Base-by-base conservation (phyloP, 2,797 vertebrate genomes). In the Mallotus villosus region DNA sequence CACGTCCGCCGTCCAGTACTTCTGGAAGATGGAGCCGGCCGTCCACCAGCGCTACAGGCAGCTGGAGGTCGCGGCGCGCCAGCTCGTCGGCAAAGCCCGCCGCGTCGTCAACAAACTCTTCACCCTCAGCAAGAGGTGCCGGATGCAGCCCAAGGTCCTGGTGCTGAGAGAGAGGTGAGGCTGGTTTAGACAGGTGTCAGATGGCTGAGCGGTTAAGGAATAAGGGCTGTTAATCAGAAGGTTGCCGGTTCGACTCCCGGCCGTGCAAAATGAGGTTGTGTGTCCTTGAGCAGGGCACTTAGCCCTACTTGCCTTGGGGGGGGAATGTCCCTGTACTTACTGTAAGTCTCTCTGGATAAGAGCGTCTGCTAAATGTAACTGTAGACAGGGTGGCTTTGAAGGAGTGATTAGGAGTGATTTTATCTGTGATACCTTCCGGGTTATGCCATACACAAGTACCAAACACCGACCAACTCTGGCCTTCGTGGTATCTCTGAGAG, bases 131-230 rank as follows among this genome's bases (percentile, higher is more conserved):
- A 98, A 96, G 91, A 94, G 97, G 77, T 99, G 97, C 79, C 94
- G 93, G 77, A 96, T 91, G 41, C 96, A 96, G 84, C 97, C 96
- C 1, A 92, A 93, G 86, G 94, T 97, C 80, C 91, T 95, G 78
- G 89, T 95, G 89, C 96, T 95, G 41, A 92, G 94, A 84, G 95
- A 96, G 89, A 96, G 97, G 97, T 99, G 95, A 95, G 95, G n/a
- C n/a, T n/a, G n/a, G n/a, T n/a, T n/a, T n/a, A n/a, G n/a, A n/a
- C n/a, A n/a, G n/a, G n/a, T n/a, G n/a, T n/a, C n/a, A n/a, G n/a
- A n/a, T n/a, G n/a, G n/a, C n/a, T n/a, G n/a, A n/a, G n/a, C n/a
- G n/a, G n/a, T n/a, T n/a, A n/a, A n/a, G n/a, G n/a, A n/a, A n/a
- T n/a, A n/a, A n/a, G n/a, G n/a, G n/a, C n/a, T n/a, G n/a, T n/a